Evolutionary conservation across 2,888 invertebrate species (phyloP).

Genomic region (Nomada fabriciana): DNA sequence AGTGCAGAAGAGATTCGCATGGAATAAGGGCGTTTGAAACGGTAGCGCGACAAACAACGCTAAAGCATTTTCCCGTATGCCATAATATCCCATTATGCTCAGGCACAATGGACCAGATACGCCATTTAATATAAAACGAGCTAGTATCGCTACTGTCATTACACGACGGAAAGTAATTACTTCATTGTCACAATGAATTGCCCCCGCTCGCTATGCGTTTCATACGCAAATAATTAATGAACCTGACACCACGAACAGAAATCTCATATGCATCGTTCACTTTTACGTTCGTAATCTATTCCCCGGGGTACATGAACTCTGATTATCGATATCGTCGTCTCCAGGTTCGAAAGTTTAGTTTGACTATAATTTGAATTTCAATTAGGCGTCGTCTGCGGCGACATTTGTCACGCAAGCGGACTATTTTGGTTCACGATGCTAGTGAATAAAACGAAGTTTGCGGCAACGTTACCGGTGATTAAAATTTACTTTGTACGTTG

Average conservation of each 20-base stretch:
- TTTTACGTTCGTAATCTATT: background rate
- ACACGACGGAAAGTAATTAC: conserved; percentile 70
- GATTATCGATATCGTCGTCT: no score
- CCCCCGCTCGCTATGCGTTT: conserved; percentile 61
- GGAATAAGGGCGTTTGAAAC: conserved; percentile 49
- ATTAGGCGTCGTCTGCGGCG: no score
- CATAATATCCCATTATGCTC: conserved; percentile 71
- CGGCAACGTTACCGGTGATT: no score
- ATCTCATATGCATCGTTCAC: conserved; percentile 6
- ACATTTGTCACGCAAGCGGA: no score
- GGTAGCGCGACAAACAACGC: conserved; percentile 52
- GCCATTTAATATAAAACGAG: conserved; percentile 70
- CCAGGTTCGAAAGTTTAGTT: no score
- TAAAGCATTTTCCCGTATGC: conserved; percentile 67
- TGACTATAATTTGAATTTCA: no score
- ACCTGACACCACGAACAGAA: conserved; percentile 38
- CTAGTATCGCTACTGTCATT: conserved; percentile 68
- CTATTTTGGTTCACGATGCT: no score
- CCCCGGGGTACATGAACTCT: background rate
- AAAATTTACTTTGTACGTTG: no score
- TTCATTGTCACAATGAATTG: conserved; percentile 72
- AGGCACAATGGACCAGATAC: conserved; percentile 64
- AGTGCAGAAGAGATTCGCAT: conserved; percentile 9
- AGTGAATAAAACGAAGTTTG: no score
- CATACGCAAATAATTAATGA: conserved; percentile 69